A percentile compares a stretch with the other conserved stretches of the same genome.
Conservation (phyloP, 2,888 invertebrate genomes). For the Drosophila mimetica region DNA sequence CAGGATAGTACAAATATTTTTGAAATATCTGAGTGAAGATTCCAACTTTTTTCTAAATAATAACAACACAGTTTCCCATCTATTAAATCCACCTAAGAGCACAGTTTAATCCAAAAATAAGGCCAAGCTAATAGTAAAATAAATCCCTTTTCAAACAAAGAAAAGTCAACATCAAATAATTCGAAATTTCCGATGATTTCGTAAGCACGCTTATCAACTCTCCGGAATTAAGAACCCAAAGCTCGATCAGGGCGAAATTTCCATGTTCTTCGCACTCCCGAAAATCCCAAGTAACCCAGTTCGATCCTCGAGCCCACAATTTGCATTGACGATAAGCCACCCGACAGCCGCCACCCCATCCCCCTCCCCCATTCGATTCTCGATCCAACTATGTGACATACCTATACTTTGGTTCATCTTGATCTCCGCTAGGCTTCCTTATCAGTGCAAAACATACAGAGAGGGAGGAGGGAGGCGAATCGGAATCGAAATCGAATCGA, state of each 20-base stretch:
- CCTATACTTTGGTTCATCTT: constrained; percentile 15
- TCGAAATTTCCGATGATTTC: not conserved
- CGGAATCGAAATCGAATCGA: constrained; percentile 1
- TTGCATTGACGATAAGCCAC: constrained; percentile 58
- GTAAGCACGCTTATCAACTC: constrained; percentile 16
- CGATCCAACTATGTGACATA: constrained; percentile 16
- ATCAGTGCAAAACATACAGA: constrained; percentile 65
- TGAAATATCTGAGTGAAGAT: too few relatives aligned
- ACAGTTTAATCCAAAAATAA: not conserved
- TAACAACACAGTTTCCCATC: not conserved
- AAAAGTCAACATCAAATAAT: constrained; percentile 19
- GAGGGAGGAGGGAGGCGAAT: not conserved
- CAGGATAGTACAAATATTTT: too few relatives aligned
- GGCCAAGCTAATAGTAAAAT: constrained; percentile 7
- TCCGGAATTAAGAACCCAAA: not conserved
- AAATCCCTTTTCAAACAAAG: constrained; percentile 12
- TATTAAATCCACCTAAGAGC: not conserved
- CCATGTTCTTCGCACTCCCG: constrained; percentile 13
- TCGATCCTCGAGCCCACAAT: constrained; percentile 47
- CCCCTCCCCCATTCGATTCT: not conserved
- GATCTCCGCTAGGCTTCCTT: constrained; percentile 44
- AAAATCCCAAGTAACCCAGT: constrained; percentile 48
- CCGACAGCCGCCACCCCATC: constrained; percentile 4
- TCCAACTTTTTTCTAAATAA: too few relatives aligned
- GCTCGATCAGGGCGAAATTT: constrained; percentile 14